Evolutionary conservation across 2,888 invertebrate genomes (phyloP).

Genomic region (Orthonychiurus folsomi): DNA sequence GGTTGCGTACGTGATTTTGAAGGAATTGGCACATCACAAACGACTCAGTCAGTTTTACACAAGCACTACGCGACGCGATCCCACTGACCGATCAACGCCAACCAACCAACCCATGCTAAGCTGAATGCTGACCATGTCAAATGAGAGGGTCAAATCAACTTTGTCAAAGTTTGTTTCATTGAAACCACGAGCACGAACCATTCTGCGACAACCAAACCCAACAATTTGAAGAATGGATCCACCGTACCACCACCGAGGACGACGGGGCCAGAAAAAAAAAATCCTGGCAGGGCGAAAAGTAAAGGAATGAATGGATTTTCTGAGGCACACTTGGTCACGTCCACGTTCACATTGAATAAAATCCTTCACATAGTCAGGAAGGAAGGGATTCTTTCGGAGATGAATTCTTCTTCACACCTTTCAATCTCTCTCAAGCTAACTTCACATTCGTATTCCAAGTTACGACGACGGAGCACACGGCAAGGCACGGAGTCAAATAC

Average conservation of each 20-base stretch:
- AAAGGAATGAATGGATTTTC: not conserved
- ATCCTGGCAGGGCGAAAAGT: not conserved
- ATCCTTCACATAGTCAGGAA: not conserved
- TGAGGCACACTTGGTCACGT: not conserved
- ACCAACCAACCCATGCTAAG: too few relatives aligned
- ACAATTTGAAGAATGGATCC: not conserved
- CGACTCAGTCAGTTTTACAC: too few relatives aligned
- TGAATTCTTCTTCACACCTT: not conserved
- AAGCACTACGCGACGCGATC: too few relatives aligned
- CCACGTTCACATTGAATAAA: not conserved
- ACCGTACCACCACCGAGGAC: not conserved
- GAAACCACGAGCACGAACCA: not conserved
- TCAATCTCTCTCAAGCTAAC: not conserved
- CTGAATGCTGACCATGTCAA: not conserved
- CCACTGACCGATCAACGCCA: not conserved
- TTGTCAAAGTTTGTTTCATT: not conserved
- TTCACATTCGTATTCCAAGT: not conserved
- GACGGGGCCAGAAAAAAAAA: not conserved
- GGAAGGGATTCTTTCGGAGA: not conserved
- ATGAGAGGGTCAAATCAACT: not conserved
- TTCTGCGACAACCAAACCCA: not conserved
- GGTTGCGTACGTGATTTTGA: not conserved
- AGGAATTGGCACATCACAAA: not conserved
- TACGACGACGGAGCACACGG: too few relatives aligned
- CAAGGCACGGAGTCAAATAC: too few relatives aligned